Percentiles rank a stretch among this genome's conserved stretches.
These are phyloP conservation scores for Drosophila guanche DNA, from an alignment of 1,140 invertebrate species.

Conservation along the genomic window DNA sequence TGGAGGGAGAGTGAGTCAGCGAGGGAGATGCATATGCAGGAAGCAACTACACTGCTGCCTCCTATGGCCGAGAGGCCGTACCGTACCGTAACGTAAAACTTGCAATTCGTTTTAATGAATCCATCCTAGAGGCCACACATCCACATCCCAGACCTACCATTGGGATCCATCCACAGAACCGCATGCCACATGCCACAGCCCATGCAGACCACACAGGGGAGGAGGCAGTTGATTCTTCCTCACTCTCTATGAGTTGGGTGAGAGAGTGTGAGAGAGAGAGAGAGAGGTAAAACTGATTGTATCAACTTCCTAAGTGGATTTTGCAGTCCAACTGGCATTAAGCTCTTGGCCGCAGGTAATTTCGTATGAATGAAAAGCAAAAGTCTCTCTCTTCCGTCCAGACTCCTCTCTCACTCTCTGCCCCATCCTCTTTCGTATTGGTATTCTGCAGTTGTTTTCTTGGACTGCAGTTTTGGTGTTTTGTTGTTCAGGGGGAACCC, in stretches of 20 bases:
- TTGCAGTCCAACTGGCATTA: conserved; percentile 82
- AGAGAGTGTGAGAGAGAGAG: no score
- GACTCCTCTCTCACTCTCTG: neutral
- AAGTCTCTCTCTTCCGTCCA: conserved; percentile 43
- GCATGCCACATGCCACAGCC: conserved; percentile 23
- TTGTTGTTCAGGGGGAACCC: conserved; percentile 34
- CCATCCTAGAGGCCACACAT: conserved; percentile 55
- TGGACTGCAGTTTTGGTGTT: conserved; percentile 53
- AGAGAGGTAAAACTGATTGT: conserved; percentile 72
- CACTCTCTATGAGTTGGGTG: no score
- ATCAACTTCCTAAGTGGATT: conserved; percentile 82
- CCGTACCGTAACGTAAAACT: conserved; percentile 55
- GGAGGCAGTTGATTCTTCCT: conserved; percentile 1
- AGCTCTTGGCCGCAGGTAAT: conserved; percentile 81
- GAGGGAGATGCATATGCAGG: neutral
- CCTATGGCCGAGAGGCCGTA: no score
- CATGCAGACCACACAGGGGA: conserved; percentile 35
- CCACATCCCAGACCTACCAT: conserved; percentile 17
- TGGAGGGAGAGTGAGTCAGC: conserved; percentile 6
- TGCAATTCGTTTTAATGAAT: conserved; percentile 82
- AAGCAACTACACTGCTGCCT: no score
- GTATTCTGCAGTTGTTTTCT: conserved; percentile 55
- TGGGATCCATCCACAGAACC: conserved; percentile 4
- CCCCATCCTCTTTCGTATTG: conserved; percentile 32
- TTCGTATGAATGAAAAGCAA: conserved; percentile 82